Evolutionary conservation across 1,140 invertebrate species (phyloP).

Genomic region (Pseudoatta argentina): DNA sequence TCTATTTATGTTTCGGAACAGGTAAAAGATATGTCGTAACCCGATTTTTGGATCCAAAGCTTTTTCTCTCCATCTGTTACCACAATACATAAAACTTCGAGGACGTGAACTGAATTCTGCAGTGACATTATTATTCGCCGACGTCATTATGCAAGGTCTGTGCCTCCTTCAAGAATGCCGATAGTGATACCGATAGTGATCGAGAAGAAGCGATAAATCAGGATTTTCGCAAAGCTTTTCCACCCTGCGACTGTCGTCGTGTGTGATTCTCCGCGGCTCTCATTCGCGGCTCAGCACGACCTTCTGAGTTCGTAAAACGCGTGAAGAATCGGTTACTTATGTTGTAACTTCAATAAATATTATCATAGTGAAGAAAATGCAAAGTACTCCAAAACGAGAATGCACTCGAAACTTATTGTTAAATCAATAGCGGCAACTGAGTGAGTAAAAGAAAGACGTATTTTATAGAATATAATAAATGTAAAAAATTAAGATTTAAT

Average conservation of each 20-base stretch:
- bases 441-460: background rate
- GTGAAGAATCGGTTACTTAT: background rate
- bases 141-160: conserved; percentile 57
- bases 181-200: conserved; percentile 54
- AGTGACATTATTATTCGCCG: conserved; percentile 57
- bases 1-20: conserved; percentile 2
- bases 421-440: background rate
- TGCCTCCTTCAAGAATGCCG: conserved; percentile 40
- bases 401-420: background rate
- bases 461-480: background rate
- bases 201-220: conserved; percentile 68
- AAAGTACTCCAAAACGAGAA: background rate
- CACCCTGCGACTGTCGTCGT: conserved; percentile 62
- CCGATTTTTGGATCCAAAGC: conserved; percentile 1
- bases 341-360: conserved; percentile 18
- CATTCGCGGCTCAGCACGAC: conserved; percentile 14
- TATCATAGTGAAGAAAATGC: background rate
- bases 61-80: conserved; percentile 37
- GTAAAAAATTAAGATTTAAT: conserved; percentile 6
- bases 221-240: conserved; percentile 69
- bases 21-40: background rate
- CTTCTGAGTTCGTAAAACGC: background rate
- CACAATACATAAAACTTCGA: conserved; percentile 51
- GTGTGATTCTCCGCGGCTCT: conserved; percentile 55
- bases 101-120: conserved; percentile 53